phyloP scores from a whole-genome alignment of 2,113 vertebrate species.

The Cebidichthys violaceus region DNA sequence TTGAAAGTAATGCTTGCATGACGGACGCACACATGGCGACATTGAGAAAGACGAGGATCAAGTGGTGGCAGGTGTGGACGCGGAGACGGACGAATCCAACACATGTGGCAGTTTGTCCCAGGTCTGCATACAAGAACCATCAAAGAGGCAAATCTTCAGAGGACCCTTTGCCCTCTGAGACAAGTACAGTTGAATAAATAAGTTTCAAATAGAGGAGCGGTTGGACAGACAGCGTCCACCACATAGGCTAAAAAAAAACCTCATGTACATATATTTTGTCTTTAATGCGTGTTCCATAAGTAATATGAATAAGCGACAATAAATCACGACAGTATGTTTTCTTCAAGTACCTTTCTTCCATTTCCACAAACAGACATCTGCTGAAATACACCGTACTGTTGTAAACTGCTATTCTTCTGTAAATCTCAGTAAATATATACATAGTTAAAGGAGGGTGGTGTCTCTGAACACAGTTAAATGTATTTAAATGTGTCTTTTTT shows the following conservation, averaged over 20 bases:
- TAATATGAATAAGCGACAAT: slow-evolving; percentile 52
- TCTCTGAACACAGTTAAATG: neutral
- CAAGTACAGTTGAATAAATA: slow-evolving; percentile 51
- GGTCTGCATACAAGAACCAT: slow-evolving; percentile 45
- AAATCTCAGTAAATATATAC: slow-evolving; percentile 71
- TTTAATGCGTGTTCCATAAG: slow-evolving; percentile 45
- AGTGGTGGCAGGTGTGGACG: neutral
- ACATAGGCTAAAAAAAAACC: slow-evolving; percentile 13
- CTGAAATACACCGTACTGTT: slow-evolving; percentile 62
- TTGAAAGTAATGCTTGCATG: neutral
- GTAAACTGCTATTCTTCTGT: slow-evolving; percentile 60
- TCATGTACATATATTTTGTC: slow-evolving; percentile 56
- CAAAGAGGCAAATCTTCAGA: slow-evolving; percentile 70
- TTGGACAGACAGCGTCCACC: slow-evolving; percentile 26
- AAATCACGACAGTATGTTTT: slow-evolving; percentile 44
- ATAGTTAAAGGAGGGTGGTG: neutral
- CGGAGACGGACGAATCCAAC: neutral
- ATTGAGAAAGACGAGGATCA: neutral
- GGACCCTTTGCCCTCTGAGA: slow-evolving; percentile 61
- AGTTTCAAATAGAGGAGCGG: slow-evolving; percentile 29
- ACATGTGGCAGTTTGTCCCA: slow-evolving; percentile 28
- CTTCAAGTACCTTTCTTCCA: slow-evolving; percentile 50
- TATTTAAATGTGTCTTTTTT: neutral
- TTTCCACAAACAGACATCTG: slow-evolving; percentile 71
- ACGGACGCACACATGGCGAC: neutral